Conservation (phyloP, 1,140 invertebrate species). For the Euwallacea similis region DNA sequence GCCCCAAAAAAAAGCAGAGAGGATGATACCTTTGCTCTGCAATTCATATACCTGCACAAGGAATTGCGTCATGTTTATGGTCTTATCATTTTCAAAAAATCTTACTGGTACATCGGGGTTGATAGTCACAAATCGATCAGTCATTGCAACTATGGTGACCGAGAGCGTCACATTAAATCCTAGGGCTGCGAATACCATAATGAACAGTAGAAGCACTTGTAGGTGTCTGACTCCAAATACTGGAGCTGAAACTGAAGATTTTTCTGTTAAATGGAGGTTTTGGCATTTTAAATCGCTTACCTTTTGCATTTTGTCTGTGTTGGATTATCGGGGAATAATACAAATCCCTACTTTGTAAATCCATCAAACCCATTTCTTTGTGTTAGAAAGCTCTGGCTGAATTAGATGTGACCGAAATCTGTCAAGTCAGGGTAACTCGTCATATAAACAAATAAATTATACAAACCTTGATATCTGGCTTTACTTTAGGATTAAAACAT, state of each 20-base stretch:
- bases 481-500: no score
- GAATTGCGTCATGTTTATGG: background rate
- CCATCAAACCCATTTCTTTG: no score
- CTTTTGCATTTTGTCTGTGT: no score
- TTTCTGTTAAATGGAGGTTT: background rate
- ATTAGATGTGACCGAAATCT: no score
- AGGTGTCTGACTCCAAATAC: constrained; percentile 49
- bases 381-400: no score
- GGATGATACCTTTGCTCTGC: constrained; percentile 57
- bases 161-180: constrained; percentile 62
- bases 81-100: background rate
- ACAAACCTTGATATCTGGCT: no score
- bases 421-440: no score
- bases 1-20: constrained; percentile 71
- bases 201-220: constrained; percentile 55
- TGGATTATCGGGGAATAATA: no score
- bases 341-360: no score
- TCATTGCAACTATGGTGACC: constrained; percentile 66
- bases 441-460: no score
- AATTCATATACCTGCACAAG: constrained; percentile 51
- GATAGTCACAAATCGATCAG: constrained; percentile 46
- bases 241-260: constrained; percentile 31
- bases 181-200: constrained; percentile 57
- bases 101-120: constrained; percentile 43
- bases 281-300: background rate